phyloP scores from a whole-genome alignment of 2,888 invertebrate species.

The Odiellus spinosus region DNA sequence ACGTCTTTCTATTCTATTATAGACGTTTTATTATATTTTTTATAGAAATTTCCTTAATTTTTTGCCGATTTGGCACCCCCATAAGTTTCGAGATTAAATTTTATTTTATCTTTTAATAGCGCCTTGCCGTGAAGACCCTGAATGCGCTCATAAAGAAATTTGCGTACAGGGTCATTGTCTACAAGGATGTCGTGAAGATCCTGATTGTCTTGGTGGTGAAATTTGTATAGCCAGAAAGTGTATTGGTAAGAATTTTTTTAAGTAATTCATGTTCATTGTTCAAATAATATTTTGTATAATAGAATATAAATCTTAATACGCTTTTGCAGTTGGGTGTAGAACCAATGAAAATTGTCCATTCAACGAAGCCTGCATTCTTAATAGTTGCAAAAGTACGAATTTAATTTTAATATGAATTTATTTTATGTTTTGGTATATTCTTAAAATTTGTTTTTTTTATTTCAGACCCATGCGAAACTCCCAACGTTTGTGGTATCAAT shows the following conservation, averaged over 20 bases:
- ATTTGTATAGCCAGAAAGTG: conserved; percentile 68
- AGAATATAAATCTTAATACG: no score
- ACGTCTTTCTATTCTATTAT: no score
- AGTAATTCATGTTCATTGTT: no score
- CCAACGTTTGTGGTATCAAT: conserved; percentile 56
- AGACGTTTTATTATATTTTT: no score
- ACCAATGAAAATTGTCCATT: conserved; percentile 54
- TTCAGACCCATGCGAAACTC: conserved; percentile 49
- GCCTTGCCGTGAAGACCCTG: conserved; percentile 18
- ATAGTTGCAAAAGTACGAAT: conserved; percentile 47
- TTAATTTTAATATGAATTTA: background rate
- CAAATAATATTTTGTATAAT: no score
- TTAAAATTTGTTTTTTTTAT: background rate
- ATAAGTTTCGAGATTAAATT: no score
- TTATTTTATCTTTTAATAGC: no score
- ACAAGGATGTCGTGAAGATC: conserved; percentile 63
- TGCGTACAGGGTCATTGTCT: conserved; percentile 29
- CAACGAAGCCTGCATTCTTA: conserved; percentile 51
- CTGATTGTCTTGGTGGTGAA: conserved; percentile 65
- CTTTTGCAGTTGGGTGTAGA: conserved; percentile 41
- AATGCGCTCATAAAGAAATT: conserved; percentile 19
- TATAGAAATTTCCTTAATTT: no score
- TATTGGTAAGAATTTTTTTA: conserved; percentile 26
- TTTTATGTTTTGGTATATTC: no score
- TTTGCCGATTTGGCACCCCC: no score